Evolutionary conservation across 2,888 invertebrate genomes (phyloP).

Genomic region (Spatulosminthurus flaviceps): DNA sequence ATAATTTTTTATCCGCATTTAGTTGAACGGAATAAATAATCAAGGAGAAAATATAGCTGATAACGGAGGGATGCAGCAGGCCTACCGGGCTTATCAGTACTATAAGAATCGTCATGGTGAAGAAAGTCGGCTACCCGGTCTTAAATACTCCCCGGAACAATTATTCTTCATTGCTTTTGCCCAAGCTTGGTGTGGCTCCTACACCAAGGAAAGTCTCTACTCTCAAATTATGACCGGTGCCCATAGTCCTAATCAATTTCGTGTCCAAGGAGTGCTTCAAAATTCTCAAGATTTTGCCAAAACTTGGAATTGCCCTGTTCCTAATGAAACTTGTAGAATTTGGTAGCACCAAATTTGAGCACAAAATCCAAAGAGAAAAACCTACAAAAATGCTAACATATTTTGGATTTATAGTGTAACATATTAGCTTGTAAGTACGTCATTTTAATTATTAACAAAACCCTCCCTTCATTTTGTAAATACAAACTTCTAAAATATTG

Average conservation of each 20-base stretch:
- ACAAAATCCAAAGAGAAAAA: too few relatives aligned
- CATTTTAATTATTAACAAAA: too few relatives aligned
- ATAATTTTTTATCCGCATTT: conserved; percentile 48
- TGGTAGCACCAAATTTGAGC: conserved; percentile 49
- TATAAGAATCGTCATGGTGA: conserved; percentile 58
- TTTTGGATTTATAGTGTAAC: too few relatives aligned
- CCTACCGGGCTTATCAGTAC: conserved; percentile 62
- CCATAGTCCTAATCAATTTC: conserved; percentile 58
- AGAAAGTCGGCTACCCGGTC: conserved; percentile 63
- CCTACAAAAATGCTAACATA: too few relatives aligned
- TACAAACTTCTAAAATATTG: too few relatives aligned
- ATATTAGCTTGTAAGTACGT: too few relatives aligned
- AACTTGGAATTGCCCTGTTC: conserved; percentile 55
- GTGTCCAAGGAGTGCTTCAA: conserved; percentile 57
- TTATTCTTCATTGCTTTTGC: conserved; percentile 68
- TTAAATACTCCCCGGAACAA: conserved; percentile 66
- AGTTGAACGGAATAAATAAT: conserved; percentile 81
- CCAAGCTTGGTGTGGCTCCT: conserved; percentile 64
- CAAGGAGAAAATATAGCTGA: conserved; percentile 67
- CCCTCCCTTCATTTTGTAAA: too few relatives aligned
- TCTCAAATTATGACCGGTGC: conserved; percentile 60
- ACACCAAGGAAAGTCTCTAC: conserved; percentile 56
- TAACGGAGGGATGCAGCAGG: conserved; percentile 63
- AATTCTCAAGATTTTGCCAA: conserved; percentile 61
- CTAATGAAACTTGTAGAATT: conserved; percentile 48